Conservation (phyloP, 2,113 vertebrate species). For the Aythya baeri region DNA sequence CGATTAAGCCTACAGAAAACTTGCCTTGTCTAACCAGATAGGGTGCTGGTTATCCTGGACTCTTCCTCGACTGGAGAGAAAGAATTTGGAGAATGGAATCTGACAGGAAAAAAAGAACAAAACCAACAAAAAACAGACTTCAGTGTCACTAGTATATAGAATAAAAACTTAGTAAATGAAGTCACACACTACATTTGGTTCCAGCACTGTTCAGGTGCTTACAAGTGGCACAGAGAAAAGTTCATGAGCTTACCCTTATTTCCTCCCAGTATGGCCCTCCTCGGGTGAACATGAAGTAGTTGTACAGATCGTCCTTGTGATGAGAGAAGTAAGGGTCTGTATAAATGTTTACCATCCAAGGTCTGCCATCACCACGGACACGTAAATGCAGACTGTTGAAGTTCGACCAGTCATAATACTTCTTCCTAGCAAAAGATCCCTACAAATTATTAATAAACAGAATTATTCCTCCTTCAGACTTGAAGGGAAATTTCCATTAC, state of each 20-base stretch:
- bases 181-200: background rate
- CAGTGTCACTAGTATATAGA: background rate
- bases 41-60: slow-evolving; percentile 87
- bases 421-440: slow-evolving; percentile 86
- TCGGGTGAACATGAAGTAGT: slow-evolving; percentile 92
- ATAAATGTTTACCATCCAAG: slow-evolving; percentile 93
- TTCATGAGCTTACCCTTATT: slow-evolving; percentile 81
- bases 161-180: background rate
- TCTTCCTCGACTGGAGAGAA: slow-evolving; percentile 89
- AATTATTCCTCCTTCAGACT: slow-evolving; percentile 5
- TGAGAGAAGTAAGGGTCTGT: slow-evolving; percentile 83
- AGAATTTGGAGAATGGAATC: slow-evolving; percentile 98
- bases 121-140: background rate
- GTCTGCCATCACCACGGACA: slow-evolving; percentile 92
- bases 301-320: slow-evolving; percentile 88
- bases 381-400: slow-evolving; percentile 92
- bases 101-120: slow-evolving; percentile 59
- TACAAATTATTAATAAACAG: slow-evolving; percentile 60
- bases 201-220: background rate
- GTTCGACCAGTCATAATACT: slow-evolving; percentile 84
- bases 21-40: slow-evolving; percentile 90
- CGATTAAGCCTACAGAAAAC: background rate
- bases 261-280: slow-evolving; percentile 98
- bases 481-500: background rate
- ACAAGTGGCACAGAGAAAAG: background rate